Evolutionary conservation across 2,888 invertebrate genomes (phyloP).

Genomic region (Ormia ochracea): DNA sequence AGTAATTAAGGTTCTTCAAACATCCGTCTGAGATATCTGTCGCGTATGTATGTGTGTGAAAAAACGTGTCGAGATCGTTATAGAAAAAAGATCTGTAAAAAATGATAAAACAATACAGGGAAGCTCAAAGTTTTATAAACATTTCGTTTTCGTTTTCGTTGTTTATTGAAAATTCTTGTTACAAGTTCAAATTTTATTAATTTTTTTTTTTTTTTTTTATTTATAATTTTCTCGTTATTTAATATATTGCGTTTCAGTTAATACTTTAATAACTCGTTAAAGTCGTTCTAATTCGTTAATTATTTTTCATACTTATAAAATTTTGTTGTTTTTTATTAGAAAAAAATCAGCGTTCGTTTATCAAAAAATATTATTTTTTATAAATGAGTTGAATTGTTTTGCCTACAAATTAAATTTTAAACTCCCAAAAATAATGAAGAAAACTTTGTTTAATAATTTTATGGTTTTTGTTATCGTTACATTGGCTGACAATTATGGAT

Average conservation of each 20-base stretch:
- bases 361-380: constrained; percentile 1
- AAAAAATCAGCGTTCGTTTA: constrained; percentile 23
- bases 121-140: constrained; percentile 62
- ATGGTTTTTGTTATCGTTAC: background rate
- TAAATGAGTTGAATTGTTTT: constrained; percentile 24
- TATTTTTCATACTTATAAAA: constrained; percentile 43
- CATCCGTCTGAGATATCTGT: background rate
- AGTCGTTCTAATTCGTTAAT: constrained; percentile 11
- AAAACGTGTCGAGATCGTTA: background rate
- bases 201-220: constrained; percentile 34
- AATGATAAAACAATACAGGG: constrained; percentile 42
- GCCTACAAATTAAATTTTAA: background rate
- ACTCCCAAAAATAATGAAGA: background rate
- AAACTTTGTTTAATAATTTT: constrained; percentile 4
- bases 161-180: constrained; percentile 61
- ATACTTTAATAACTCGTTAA: constrained; percentile 42
- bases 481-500: constrained; percentile 26
- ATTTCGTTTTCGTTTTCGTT: constrained; percentile 62
- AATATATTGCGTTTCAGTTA: constrained; percentile 27
- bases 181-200: constrained; percentile 61
- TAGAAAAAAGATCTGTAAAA: constrained; percentile 5
- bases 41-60: constrained; percentile 26
- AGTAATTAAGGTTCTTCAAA: constrained; percentile 31
- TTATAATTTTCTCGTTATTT: constrained; percentile 41
- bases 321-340: constrained; percentile 21